Base-by-base conservation (phyloP, 2,797 vertebrate genomes). In the Coilia nasus region DNA sequence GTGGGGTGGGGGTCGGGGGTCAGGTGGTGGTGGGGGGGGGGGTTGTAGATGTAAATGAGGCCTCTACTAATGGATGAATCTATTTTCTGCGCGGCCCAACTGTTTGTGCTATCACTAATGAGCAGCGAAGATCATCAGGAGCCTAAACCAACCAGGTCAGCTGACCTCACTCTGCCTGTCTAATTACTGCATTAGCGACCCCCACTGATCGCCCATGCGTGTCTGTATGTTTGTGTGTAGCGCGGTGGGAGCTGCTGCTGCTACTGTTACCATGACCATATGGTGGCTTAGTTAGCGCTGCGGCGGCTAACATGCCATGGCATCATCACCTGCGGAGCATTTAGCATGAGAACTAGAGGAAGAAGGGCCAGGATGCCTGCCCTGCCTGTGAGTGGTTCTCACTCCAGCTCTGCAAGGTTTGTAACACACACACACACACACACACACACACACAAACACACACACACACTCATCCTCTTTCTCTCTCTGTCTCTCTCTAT, bases 111-210 rank as follows among this genome's bases (percentile, higher is more conserved):
- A 85, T 88, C 85, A 86, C 83, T 89, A 89, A 90, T 90, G 90
- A 88, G 88, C 83, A 87, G 83, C 85, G 82, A 83, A 81, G 84
- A 89, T 88, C 83, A 80, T 84, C 83, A 71, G 64, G 87, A 88
- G 60, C 84, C 83, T 87, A 50, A 88, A 85, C 86, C 86, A 59
- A 11, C 60, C 64, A 83, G 88, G 85, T 90, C 89, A 88, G 88
- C 87, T 88, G 90, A 88, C 88, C 87, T 86, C 80, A 75, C 86
- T 59, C 44, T 89, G 88, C 84, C 88, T 83, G 90, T 90, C 87
- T 90, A 89, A 90, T 90, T 90, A 89, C 87, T 87, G 86, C 86
- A 89, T 90, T 88, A 89, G 85, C 84, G 35, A 85, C 85, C 87
- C 81, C 87, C 84, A 84, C 88, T 87, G 87, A 86, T 86, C 88